Percentiles rank a stretch among this genome's conserved stretches.
These are phyloP conservation scores for Caradrina kadenii DNA, from an alignment of 2,888 invertebrate species.

Conservation along the genomic window DNA sequence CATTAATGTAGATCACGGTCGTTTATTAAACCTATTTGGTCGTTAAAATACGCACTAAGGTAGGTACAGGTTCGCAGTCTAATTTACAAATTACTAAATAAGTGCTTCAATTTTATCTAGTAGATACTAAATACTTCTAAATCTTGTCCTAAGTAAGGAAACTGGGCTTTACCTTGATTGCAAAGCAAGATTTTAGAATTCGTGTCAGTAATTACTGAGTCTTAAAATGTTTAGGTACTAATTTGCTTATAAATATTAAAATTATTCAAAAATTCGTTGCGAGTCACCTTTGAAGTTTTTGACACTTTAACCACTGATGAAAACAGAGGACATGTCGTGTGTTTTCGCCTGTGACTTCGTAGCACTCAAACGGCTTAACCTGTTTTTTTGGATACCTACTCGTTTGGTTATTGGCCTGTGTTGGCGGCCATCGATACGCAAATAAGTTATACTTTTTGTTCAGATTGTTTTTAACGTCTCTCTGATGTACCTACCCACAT, in stretches of 20 bases:
- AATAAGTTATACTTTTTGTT: background rate
- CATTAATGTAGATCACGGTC: constrained; percentile 1
- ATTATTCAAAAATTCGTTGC: background rate
- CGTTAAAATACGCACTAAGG: constrained; percentile 11
- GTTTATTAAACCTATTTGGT: background rate
- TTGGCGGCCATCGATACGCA: background rate
- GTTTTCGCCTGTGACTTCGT: too few relatives aligned
- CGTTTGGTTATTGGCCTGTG: too few relatives aligned
- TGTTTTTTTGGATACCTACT: too few relatives aligned
- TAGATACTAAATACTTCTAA: background rate
- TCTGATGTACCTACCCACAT: constrained; percentile 1
- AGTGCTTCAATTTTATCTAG: background rate
- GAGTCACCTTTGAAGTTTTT: constrained; percentile 4
- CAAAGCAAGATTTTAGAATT: background rate
- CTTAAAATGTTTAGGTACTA: background rate
- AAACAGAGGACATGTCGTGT: too few relatives aligned
- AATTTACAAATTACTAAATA: background rate
- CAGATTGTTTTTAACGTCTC: background rate
- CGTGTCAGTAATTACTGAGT: background rate
- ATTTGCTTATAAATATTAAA: background rate
- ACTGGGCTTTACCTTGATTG: constrained; percentile 19
- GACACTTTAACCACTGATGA: background rate
- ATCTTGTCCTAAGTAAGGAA: constrained; percentile 1
- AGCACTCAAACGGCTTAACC: too few relatives aligned
- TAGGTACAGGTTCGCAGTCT: background rate